These are phyloP conservation scores for Cirrhinus mrigala DNA, from an alignment of 2,797 vertebrate genomes.

Conservation along the genomic window DNA sequence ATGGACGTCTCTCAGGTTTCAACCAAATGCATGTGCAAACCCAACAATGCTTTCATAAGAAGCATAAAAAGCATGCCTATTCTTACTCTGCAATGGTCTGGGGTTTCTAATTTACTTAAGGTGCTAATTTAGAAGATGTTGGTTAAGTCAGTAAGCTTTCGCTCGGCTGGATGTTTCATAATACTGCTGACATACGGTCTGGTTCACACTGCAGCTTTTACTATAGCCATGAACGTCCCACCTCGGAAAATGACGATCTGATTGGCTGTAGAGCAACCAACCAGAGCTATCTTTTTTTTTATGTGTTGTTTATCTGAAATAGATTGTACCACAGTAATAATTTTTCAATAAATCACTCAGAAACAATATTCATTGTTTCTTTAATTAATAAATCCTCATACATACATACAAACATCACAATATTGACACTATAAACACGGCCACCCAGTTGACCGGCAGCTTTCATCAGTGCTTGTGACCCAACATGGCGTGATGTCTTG, in stretches of 20 bases:
- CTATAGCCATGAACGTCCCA: neutral
- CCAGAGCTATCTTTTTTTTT: neutral
- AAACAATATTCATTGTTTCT: neutral
- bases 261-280: neutral
- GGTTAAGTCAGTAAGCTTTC: neutral
- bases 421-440: constrained; percentile 6
- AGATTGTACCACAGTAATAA: neutral
- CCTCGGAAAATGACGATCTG: neutral
- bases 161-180: neutral
- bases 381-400: neutral
- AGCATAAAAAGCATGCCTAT: constrained; percentile 1
- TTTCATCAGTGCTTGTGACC: neutral
- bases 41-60: constrained; percentile 20
- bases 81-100: neutral
- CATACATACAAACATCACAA: neutral
- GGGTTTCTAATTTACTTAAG: constrained; percentile 27
- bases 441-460: neutral
- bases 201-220: neutral
- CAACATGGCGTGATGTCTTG: constrained; percentile 15
- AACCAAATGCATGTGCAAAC: constrained; percentile 36
- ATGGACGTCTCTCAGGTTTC: constrained; percentile 35
- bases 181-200: neutral
- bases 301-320: neutral
- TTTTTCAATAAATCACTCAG: neutral
- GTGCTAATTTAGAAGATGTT: constrained; percentile 22